Conservation (phyloP, 2,113 vertebrate species). For the Hippocampus comes region DNA sequence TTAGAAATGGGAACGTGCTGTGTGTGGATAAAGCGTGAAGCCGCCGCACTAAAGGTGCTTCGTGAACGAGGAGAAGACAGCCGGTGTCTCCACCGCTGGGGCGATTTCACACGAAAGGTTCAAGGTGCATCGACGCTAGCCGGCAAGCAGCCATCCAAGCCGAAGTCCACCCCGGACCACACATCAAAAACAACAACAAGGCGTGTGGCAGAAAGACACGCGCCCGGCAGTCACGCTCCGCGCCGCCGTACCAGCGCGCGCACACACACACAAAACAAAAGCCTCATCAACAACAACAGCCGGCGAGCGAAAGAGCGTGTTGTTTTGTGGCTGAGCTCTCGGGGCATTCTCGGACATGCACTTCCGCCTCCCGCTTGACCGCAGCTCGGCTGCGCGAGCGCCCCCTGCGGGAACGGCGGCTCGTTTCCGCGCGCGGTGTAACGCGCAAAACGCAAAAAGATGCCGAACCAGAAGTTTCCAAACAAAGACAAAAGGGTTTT, state of each 20-base stretch:
- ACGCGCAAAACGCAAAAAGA: background rate
- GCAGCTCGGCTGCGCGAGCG: background rate
- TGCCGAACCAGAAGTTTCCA: background rate
- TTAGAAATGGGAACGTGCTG: conserved; percentile 2
- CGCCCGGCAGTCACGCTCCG: background rate
- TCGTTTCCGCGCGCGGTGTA: background rate
- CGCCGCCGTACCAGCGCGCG: no score
- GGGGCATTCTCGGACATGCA: background rate
- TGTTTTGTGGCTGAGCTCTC: background rate
- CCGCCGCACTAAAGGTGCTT: background rate
- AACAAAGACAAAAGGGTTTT: background rate
- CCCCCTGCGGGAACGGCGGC: background rate
- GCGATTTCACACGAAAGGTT: conserved; percentile 23
- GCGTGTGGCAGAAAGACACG: background rate
- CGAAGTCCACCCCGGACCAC: conserved; percentile 34
- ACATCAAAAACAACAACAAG: background rate
- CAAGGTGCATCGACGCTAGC: conserved; percentile 45
- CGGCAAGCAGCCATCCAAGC: conserved; percentile 28
- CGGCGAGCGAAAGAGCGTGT: background rate
- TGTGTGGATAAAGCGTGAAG: background rate
- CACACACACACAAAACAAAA: no score
- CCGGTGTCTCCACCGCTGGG: conserved; percentile 21
- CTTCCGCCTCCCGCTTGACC: background rate
- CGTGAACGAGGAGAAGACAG: background rate
- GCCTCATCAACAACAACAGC: background rate